These are phyloP conservation scores for Melanotaenia trifasciata DNA, from an alignment of 2,797 vertebrate genomes.

Conservation along the genomic window DNA sequence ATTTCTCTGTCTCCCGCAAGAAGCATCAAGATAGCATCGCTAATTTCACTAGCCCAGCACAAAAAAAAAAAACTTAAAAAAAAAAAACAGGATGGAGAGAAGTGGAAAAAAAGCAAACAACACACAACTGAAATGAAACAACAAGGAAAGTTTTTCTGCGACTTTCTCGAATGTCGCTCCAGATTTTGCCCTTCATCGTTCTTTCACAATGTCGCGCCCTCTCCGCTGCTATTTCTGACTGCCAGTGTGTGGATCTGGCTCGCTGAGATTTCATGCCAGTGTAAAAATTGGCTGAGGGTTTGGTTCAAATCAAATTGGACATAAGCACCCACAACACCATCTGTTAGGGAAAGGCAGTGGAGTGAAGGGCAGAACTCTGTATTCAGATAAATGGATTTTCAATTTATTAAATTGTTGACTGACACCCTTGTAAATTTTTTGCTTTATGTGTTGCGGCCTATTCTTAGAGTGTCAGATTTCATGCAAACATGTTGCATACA, in stretches of 20 bases:
- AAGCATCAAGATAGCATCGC: conserved; percentile 72
- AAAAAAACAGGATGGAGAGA: conserved; percentile 47
- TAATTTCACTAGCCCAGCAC: conserved; percentile 67
- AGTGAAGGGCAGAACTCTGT: conserved; percentile 86
- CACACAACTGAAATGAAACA: conserved; percentile 48
- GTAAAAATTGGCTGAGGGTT: conserved; percentile 88
- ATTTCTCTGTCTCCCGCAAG: conserved; percentile 55
- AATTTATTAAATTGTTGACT: conserved; percentile 84
- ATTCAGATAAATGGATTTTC: conserved; percentile 85
- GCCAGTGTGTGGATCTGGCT: conserved; percentile 86
- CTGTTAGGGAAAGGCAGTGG: conserved; percentile 85
- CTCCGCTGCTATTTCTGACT: conserved; percentile 86
- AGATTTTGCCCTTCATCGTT: conserved; percentile 86
- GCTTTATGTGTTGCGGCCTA: conserved; percentile 64
- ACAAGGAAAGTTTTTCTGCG: conserved; percentile 76
- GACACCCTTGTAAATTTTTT: conserved; percentile 74
- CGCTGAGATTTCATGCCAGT: conserved; percentile 84
- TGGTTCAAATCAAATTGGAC: conserved; percentile 92
- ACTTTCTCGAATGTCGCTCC: conserved; percentile 84
- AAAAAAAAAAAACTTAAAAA: conserved; percentile 52
- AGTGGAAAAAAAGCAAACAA: conserved; percentile 23
- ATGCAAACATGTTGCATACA: conserved; percentile 66
- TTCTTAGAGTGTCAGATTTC: conserved; percentile 66
- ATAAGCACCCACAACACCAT: conserved; percentile 91
- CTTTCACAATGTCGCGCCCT: conserved; percentile 87